Evolutionary conservation across 2,888 invertebrate species (phyloP), one percentile per base, ranked within the genome.

Genomic region (Eueremaeus valkanovi): DNA sequence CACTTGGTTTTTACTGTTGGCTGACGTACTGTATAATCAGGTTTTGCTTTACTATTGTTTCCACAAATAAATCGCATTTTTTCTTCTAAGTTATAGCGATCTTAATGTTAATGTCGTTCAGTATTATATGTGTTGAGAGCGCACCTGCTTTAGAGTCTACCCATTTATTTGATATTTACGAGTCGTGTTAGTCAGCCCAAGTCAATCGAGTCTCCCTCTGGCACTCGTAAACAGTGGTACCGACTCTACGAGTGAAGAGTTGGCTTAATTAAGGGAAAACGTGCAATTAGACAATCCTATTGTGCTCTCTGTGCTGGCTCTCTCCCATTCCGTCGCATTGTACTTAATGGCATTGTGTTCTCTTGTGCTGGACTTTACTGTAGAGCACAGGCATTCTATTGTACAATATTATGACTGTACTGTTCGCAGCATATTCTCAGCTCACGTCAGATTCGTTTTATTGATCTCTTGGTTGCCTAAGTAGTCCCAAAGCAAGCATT

Each of bases 401-500:
- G n/a, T n/a, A n/a, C n/a, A n/a, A n/a, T n/a, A 66, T 66, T 66
- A 66, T 36, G 63, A 66, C n/a, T 66, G 63, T 21, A 36, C 24
- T 66, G 33, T 66, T 36, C 21, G 1, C 61, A 31, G 36, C 63
- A 66, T 58, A 66, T 66, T 36, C 63, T 66, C 5, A 70, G 16
- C 40, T 40, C 42, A 70, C 70, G 70, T 70, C 70, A 70, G 70
- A 70, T 70, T 70, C 42, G 45, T 70, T 70, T 70, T 70, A 70
- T 70, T 70, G 70, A 70, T 70, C 70, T 42, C 70, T 70, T 42
- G 27, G 11, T 70, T 40, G 24, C 16, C 70, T 70, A 70, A 70
- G 40, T 70, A 42, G 70, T 70, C 70, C 70, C 70, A 70, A 42
- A 70, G 70, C 70, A 70, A 45, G 70, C 70, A 70, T 70, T 70